Evolutionary conservation across 2,888 invertebrate genomes (phyloP), one percentile per base, ranked within the genome.

Genomic region (Neocrepidodera transversa): DNA sequence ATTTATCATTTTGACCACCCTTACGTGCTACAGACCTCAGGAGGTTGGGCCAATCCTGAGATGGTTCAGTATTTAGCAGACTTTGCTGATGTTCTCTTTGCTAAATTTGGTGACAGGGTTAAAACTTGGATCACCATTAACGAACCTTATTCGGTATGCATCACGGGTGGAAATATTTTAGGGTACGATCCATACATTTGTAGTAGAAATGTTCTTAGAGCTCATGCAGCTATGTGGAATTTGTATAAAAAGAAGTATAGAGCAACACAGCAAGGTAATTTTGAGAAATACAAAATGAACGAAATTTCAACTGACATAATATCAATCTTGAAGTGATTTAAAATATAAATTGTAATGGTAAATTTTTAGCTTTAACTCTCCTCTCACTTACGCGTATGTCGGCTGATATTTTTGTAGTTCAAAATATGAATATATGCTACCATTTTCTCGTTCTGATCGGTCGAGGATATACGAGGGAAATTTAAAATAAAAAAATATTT

Each of bases 1-100:
- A 52, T 67, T 2, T 65, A 54, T 36, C 66, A 66, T 36, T 68
- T 64, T 63, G 68, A 68, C 36, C 53, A 63, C 26, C 68, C 68
- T 1, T 57, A 60, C n/a, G 11, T 52, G n/a, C 40, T 69, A 17
- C 66, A 72, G 78, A 82, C 85, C 40, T 74, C 86, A 2, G 87
- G 87, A 0, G 87, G 87, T 0, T 87, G 86, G 86, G 82, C 84
- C 23, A 87, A 87, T 69, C 83, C 84, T 0, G 65, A 82, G 10
- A 81, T 86, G 48, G 82, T 81, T 0, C 83, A 88, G 91, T 60
- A 82, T 89, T 71, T 89, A 86, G 70, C 81, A 91, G n/a, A 67
- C 87, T 30, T 80, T 76, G 86, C 87, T 0, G 78, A 79, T 67
- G 78, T 87, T 26, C 76, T 83, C 1, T 78, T 77, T 57, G 16